Percentiles rank a stretch among this genome's conserved stretches.
Conservation (phyloP, 2,888 invertebrate species). For the Vannuccia rotundouncinata region DNA sequence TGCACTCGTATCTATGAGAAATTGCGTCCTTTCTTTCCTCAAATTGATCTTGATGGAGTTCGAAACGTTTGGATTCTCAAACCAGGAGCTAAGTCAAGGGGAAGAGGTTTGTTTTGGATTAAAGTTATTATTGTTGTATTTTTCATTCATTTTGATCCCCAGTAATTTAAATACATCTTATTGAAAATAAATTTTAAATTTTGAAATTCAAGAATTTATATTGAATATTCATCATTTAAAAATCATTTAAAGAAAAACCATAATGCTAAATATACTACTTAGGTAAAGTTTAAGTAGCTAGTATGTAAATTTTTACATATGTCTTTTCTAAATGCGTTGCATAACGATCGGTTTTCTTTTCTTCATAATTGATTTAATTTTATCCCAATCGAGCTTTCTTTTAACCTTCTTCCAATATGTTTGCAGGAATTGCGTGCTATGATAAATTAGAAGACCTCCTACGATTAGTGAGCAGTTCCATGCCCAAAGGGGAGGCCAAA, state of each 20-base stretch:
- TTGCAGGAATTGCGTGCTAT: constrained; percentile 71
- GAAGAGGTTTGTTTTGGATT: constrained; percentile 62
- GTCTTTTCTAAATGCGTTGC: too few relatives aligned
- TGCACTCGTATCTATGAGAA: background rate
- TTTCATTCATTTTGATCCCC: background rate
- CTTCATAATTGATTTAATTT: too few relatives aligned
- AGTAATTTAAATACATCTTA: background rate
- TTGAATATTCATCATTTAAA: too few relatives aligned
- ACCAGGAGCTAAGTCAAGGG: constrained; percentile 84
- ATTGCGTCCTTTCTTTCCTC: constrained; percentile 62
- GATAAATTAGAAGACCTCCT: constrained; percentile 78
- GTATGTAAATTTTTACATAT: too few relatives aligned
- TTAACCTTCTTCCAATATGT: background rate
- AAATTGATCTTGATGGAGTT: constrained; percentile 68
- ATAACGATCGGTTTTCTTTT: too few relatives aligned
- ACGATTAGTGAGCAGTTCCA: constrained; percentile 56
- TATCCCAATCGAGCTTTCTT: background rate
- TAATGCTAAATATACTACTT: too few relatives aligned
- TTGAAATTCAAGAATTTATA: too few relatives aligned
- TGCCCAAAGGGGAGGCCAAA: constrained; percentile 49
- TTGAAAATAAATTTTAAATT: background rate
- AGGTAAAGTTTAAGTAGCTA: too few relatives aligned
- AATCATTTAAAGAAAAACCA: too few relatives aligned
- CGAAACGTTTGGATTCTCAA: constrained; percentile 89
- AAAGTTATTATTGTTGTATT: too few relatives aligned